Percentiles rank a stretch among this genome's conserved stretches.
phyloP scores from a whole-genome alignment of 2,888 invertebrate species.

The Apoda limacodes region DNA sequence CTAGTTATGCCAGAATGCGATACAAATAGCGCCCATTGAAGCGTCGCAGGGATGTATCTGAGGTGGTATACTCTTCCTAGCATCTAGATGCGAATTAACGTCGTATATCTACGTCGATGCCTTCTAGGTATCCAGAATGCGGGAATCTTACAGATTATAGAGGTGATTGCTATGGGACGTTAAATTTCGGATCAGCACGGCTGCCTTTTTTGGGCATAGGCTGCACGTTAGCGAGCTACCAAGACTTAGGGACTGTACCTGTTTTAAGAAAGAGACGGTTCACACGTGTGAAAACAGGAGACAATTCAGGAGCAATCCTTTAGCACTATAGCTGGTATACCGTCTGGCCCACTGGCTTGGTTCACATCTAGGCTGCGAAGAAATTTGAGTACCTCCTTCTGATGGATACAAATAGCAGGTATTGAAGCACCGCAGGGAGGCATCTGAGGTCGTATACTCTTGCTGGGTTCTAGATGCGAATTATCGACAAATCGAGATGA shows the following conservation, averaged over 20 bases:
- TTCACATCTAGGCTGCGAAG: constrained; percentile 6
- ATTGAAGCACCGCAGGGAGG: constrained; percentile 2
- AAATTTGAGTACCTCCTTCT: constrained; percentile 3
- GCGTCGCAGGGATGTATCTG: neutral
- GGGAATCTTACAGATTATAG: neutral
- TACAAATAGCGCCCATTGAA: too few species aligned
- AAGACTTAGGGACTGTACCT: constrained; percentile 6
- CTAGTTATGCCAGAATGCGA: too few species aligned
- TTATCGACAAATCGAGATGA: too few species aligned
- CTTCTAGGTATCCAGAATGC: neutral
- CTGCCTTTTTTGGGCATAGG: constrained; percentile 8
- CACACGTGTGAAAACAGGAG: constrained; percentile 8
- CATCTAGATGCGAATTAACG: constrained; percentile 1
- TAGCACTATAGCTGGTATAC: constrained; percentile 8
- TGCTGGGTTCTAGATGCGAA: constrained; percentile 4
- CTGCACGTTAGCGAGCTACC: constrained; percentile 11
- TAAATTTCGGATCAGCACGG: neutral
- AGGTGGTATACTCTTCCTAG: neutral
- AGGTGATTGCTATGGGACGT: neutral
- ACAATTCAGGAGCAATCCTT: constrained; percentile 8
- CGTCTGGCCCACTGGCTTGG: constrained; percentile 12
- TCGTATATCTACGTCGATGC: neutral
- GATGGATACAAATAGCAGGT: neutral
- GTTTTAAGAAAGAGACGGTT: constrained; percentile 5
- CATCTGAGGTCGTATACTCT: constrained; percentile 3